These are phyloP conservation scores for Heterotis niloticus DNA, from an alignment of 2,113 vertebrate species.

Conservation along the genomic window DNA sequence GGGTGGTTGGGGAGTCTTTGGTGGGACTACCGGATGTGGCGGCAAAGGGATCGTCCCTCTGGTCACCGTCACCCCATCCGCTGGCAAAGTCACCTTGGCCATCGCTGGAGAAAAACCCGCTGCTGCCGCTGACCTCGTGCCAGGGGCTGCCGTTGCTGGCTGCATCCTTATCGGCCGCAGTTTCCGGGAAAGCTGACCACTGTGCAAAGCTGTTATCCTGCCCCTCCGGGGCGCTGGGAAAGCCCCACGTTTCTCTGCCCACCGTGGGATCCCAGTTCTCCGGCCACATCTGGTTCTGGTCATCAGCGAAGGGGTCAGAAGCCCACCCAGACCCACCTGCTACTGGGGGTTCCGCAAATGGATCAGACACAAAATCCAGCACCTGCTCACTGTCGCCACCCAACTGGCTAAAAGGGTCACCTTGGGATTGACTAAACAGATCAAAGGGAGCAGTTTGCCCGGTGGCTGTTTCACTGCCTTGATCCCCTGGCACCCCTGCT, in stretches of 20 bases:
- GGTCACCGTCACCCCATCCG: slow-evolving; percentile 47
- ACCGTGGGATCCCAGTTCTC: slow-evolving; percentile 58
- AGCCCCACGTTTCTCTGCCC: slow-evolving; percentile 51
- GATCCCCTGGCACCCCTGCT: slow-evolving; percentile 1
- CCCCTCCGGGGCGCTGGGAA: slow-evolving; percentile 49
- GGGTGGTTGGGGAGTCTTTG: slow-evolving; percentile 47
- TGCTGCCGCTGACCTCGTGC: slow-evolving; percentile 56
- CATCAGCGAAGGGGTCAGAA: slow-evolving; percentile 50
- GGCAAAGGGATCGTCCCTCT: slow-evolving; percentile 43
- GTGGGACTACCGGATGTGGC: slow-evolving; percentile 25
- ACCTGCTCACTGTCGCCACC: background rate
- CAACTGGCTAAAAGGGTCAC: slow-evolving; percentile 1
- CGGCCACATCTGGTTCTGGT: slow-evolving; percentile 48
- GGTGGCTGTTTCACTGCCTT: background rate
- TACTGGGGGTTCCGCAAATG: background rate
- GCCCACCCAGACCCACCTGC: slow-evolving; percentile 41
- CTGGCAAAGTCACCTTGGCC: slow-evolving; percentile 45
- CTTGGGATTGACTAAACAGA: slow-evolving; percentile 9
- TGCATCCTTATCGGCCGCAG: slow-evolving; percentile 45
- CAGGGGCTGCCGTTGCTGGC: slow-evolving; percentile 47
- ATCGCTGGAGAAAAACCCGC: slow-evolving; percentile 52
- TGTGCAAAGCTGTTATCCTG: slow-evolving; percentile 55
- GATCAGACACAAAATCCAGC: slow-evolving; percentile 13
- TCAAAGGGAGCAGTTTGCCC: background rate
- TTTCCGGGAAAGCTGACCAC: slow-evolving; percentile 57